Conservation (phyloP, 2,888 invertebrate species). For the Lottia scabra region DNA sequence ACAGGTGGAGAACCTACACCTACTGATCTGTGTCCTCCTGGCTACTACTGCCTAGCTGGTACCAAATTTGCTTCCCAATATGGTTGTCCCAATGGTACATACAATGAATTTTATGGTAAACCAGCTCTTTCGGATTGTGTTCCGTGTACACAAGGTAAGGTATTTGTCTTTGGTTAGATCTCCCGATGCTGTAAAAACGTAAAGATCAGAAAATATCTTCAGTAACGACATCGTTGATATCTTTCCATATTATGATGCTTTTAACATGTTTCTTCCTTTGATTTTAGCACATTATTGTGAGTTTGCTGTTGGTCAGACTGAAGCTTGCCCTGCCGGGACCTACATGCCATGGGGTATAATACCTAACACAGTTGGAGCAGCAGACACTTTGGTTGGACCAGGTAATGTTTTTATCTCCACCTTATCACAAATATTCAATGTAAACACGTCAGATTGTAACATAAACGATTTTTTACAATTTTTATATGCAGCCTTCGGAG, state of each 20-base stretch:
- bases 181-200: too few species aligned
- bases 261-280: neutral
- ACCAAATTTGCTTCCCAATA: constrained; percentile 52
- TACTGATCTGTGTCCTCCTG: constrained; percentile 57
- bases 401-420: constrained; percentile 32
- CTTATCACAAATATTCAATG: too few species aligned
- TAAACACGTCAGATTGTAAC: too few species aligned
- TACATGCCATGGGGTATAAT: constrained; percentile 65
- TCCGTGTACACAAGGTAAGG: constrained; percentile 61
- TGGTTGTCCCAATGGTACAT: constrained; percentile 65
- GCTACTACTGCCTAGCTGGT: constrained; percentile 63
- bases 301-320: constrained; percentile 51
- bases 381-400: constrained; percentile 36
- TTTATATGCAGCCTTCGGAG: too few species aligned
- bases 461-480: too few species aligned
- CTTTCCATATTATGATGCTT: neutral
- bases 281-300: constrained; percentile 62
- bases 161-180: too few species aligned
- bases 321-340: constrained; percentile 56
- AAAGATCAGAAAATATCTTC: too few species aligned
- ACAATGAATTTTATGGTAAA: constrained; percentile 52
- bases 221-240: neutral
- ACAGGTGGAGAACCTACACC: constrained; percentile 54
- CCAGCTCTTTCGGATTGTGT: constrained; percentile 54
- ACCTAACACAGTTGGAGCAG: constrained; percentile 30